Percentiles rank a stretch among this genome's conserved stretches.
These are phyloP conservation scores for Campoplex nolae DNA, from an alignment of 2,888 invertebrate genomes.

Conservation along the genomic window DNA sequence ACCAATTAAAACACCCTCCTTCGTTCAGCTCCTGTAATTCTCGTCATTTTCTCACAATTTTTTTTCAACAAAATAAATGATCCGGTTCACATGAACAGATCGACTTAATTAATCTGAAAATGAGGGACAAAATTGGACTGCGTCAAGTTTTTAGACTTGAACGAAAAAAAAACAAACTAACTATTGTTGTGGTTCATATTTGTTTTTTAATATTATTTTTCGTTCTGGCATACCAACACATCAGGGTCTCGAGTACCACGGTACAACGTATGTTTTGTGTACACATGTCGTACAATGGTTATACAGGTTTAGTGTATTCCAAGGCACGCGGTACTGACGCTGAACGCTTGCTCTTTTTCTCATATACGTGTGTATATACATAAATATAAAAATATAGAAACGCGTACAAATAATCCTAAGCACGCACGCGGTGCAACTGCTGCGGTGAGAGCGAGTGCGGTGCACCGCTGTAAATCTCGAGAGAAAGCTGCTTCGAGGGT, in stretches of 20 bases:
- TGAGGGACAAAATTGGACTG: background rate
- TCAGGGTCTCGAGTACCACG: constrained; percentile 20
- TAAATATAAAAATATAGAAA: constrained; percentile 36
- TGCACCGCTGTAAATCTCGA: constrained; percentile 66
- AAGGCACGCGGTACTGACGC: constrained; percentile 25
- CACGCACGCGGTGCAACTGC: constrained; percentile 63
- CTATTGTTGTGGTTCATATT: background rate
- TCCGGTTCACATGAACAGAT: background rate
- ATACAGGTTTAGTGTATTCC: constrained; percentile 44
- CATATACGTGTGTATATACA: background rate
- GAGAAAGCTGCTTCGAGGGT: constrained; percentile 47
- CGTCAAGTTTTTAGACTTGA: background rate
- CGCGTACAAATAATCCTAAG: constrained; percentile 61
- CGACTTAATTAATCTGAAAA: background rate
- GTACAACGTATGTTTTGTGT: constrained; percentile 9
- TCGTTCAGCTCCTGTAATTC: background rate
- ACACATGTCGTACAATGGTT: constrained; percentile 18
- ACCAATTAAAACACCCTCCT: background rate
- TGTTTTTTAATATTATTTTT: constrained; percentile 49
- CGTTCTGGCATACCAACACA: constrained; percentile 35
- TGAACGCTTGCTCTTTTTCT: constrained; percentile 45
- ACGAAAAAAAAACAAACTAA: background rate
- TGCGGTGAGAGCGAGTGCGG: constrained; percentile 60
- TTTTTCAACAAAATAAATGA: background rate
- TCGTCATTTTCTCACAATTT: background rate